A percentile compares a stretch with the other conserved stretches of the same genome.
phyloP scores from a whole-genome alignment of 2,113 vertebrate genomes.

The Ciconia boyciana region DNA sequence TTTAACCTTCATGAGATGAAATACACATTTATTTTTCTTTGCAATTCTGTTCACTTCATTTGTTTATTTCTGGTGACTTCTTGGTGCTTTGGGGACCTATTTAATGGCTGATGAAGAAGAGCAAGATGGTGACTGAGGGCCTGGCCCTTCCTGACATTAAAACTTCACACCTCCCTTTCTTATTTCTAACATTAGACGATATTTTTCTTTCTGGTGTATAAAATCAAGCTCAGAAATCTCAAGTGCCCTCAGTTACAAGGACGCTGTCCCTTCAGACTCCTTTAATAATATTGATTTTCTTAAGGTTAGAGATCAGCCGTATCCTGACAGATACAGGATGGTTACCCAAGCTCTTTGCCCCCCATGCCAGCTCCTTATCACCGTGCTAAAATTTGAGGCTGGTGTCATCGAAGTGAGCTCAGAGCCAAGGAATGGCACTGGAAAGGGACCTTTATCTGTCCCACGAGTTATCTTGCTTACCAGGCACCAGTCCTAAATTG shows the following conservation, averaged over 20 bases:
- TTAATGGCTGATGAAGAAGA: background rate
- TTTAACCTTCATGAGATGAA: slow-evolving; percentile 65
- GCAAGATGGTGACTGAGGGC: background rate
- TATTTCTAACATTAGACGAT: background rate
- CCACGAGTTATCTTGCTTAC: background rate
- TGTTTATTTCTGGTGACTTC: background rate
- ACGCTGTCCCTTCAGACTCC: background rate
- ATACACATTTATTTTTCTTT: slow-evolving; percentile 70
- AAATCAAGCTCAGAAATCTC: background rate
- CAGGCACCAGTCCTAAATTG: background rate
- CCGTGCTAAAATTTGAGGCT: background rate
- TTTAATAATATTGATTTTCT: background rate
- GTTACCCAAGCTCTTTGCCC: background rate
- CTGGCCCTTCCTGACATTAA: background rate
- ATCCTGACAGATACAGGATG: background rate
- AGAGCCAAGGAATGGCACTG: background rate
- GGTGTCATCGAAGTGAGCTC: background rate
- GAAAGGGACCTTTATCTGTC: background rate
- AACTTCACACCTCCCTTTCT: background rate
- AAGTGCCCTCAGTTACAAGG: background rate
- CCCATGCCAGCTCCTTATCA: background rate
- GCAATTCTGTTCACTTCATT: slow-evolving; percentile 17
- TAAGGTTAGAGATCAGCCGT: background rate
- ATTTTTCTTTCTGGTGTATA: background rate
- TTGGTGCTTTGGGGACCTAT: background rate